Evolutionary conservation across 2,113 vertebrate genomes (phyloP), one percentile per base, ranked within the genome.

Genomic region (Charina bottae): DNA sequence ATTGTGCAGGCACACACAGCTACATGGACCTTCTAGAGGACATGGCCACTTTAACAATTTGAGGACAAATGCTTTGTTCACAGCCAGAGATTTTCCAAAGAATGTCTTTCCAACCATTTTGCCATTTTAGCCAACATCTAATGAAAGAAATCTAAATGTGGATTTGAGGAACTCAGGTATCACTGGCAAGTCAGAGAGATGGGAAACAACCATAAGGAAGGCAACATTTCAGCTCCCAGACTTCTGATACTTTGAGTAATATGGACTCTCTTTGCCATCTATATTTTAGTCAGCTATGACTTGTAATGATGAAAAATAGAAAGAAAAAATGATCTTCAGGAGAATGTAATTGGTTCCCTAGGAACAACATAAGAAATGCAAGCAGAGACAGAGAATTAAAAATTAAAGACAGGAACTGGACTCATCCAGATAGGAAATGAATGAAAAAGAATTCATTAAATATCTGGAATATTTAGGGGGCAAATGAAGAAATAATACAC

Each of bases 361-460:
- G 91, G 91, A 92, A 89, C 87, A 89, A 92, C 87, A 89, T 92
- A 89, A 92, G 91, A 89, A 92, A 89, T 64, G 91, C 62, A 88
- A 60, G 87, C 87, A 4, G 42, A 53, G 42, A 26, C 3, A 17
- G 54, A 89, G 87, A 55, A 92, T 92, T 92, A 92, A 92, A 92
- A 92, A 92, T 89, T 92, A 64, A 92, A 92, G 58, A 17, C 56
- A 54, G 58, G n/a, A 12, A 28, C 91, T 85, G 87, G 72, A 37
- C 87, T 21, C 91, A 54, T 42, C 91, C 46, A 84, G 87, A 85
- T 85, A 42, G 72, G 56, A 92, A 92, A 89, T 92, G 91, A 42
- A 89, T 89, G 58, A 89, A 92, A 92, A 60, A 89, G 91, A 92
- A 92, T 84, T 46, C 87, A 89, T 89, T 92, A 92, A 88, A 89